phyloP scores from a whole-genome alignment of 2,888 invertebrate genomes.

The Alcis repandata region DNA sequence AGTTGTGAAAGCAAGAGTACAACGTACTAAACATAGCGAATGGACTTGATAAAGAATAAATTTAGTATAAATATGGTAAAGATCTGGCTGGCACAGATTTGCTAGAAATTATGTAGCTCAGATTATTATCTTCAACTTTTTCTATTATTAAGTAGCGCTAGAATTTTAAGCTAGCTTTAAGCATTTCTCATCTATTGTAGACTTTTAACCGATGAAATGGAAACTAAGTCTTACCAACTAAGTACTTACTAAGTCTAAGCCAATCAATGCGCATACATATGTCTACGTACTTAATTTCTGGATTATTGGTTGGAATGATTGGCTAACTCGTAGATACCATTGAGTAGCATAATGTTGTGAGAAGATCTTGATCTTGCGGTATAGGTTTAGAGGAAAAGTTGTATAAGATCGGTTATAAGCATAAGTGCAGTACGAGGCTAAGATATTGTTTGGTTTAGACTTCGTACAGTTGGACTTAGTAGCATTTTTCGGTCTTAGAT shows the following conservation, averaged over 20 bases:
- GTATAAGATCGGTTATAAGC: not conserved
- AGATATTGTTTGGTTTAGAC: not conserved
- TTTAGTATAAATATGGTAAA: constrained; percentile 2
- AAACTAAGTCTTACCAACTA: not conserved
- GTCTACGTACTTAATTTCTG: too few species aligned
- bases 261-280: not conserved
- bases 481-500: constrained; percentile 1
- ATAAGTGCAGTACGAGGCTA: not conserved
- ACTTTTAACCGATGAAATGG: constrained; percentile 4
- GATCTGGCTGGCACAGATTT: constrained; percentile 66
- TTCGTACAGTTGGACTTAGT: constrained; percentile 4
- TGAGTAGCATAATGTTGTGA: not conserved
- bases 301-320: too few species aligned
- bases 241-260: constrained; percentile 7
- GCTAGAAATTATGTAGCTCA: constrained; percentile 35
- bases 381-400: not conserved
- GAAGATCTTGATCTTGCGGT: too few species aligned
- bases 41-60: constrained; percentile 11
- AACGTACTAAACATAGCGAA: constrained; percentile 33
- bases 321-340: not conserved
- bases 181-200: constrained; percentile 32
- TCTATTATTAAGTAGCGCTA: constrained; percentile 31
- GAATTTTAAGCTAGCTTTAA: constrained; percentile 26
- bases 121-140: constrained; percentile 39
- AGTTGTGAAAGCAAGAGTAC: constrained; percentile 29